Conservation (phyloP, 2,888 invertebrate genomes). For the Brenthis ino region DNA sequence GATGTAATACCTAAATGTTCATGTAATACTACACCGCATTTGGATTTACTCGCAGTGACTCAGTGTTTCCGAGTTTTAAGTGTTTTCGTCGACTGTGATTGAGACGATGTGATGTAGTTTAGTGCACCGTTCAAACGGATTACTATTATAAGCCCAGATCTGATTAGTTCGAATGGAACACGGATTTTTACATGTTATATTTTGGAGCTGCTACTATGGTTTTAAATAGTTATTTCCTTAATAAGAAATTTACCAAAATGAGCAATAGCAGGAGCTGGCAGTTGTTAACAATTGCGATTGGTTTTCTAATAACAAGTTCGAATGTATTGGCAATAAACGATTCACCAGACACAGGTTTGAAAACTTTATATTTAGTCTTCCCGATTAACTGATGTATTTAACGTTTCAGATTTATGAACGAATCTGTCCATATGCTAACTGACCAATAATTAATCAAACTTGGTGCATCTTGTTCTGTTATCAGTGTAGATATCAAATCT, state of each 20-base stretch:
- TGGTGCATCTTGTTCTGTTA: conserved; percentile 49
- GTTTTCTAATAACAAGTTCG: conserved; percentile 51
- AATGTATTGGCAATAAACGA: conserved; percentile 43
- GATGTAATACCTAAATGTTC: conserved; percentile 38
- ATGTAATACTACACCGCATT: conserved; percentile 43
- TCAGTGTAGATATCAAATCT: conserved; percentile 48
- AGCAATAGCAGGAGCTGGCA: conserved; percentile 50
- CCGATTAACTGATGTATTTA: conserved; percentile 45
- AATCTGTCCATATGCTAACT: conserved; percentile 41
- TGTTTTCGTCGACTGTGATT: conserved; percentile 64
- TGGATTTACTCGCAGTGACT: conserved; percentile 64
- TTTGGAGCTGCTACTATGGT: conserved; percentile 23
- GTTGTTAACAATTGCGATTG: conserved; percentile 51
- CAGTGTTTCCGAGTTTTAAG: conserved; percentile 66
- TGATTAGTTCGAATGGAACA: conserved; percentile 52
- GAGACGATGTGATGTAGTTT: conserved; percentile 57
- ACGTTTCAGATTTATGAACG: conserved; percentile 27
- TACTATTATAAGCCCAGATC: conserved; percentile 57
- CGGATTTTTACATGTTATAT: conserved; percentile 32
- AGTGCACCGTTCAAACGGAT: conserved; percentile 49
- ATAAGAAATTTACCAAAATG: conserved; percentile 57
- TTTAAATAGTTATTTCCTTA: conserved; percentile 40
- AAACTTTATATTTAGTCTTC: conserved; percentile 46
- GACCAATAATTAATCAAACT: conserved; percentile 30
- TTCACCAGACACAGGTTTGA: conserved; percentile 58